phyloP scores from a whole-genome alignment of 2,888 invertebrate genomes.

The Chloroclysta siterata region DNA sequence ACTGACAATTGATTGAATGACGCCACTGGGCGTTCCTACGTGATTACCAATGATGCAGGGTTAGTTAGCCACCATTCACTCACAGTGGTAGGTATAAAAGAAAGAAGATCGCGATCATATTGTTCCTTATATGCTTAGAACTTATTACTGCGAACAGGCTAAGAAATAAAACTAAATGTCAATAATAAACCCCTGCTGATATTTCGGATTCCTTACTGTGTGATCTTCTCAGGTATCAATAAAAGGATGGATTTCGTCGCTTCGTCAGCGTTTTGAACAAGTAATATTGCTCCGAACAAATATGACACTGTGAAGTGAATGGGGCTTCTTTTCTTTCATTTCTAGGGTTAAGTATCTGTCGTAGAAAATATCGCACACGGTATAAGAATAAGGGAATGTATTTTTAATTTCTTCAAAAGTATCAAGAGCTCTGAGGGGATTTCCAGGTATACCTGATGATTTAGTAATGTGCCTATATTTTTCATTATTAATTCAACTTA shows the following conservation, averaged over 20 bases:
- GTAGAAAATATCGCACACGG: neutral
- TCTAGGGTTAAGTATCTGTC: neutral
- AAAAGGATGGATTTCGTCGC: constrained; percentile 12
- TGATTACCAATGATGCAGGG: too few relatives aligned
- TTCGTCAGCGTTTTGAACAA: constrained; percentile 5
- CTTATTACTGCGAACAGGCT: too few relatives aligned
- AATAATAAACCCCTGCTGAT: constrained; percentile 4
- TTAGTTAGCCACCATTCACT: too few relatives aligned
- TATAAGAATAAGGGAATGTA: neutral
- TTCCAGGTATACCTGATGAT: neutral
- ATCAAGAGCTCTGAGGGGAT: neutral
- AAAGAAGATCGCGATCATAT: too few relatives aligned
- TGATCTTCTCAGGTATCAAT: constrained; percentile 9
- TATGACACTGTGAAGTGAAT: constrained; percentile 13
- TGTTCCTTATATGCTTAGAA: too few relatives aligned
- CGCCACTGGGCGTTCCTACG: too few relatives aligned
- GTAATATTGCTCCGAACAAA: constrained; percentile 14
- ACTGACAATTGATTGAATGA: too few relatives aligned
- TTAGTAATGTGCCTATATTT: neutral
- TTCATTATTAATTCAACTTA: neutral
- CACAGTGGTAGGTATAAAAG: too few relatives aligned
- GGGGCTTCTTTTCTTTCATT: neutral
- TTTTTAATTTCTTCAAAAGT: neutral
- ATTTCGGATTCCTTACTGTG: constrained; percentile 10
- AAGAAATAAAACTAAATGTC: neutral